phyloP scores from a whole-genome alignment of 2,797 vertebrate species.

The Sebastes steindachneri region DNA sequence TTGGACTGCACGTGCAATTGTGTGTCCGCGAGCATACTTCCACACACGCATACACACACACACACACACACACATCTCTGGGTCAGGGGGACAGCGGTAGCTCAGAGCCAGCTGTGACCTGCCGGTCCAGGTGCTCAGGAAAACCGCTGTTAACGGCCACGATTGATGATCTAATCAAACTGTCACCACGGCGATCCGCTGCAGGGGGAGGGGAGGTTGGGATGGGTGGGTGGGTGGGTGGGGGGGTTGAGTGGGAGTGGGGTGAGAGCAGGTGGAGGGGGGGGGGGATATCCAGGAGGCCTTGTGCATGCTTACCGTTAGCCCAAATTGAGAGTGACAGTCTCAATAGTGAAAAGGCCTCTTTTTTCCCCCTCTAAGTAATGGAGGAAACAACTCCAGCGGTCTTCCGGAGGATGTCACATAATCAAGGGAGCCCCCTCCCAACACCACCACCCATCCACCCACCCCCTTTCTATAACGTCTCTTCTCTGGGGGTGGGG shows the following conservation, averaged over 20 bases:
- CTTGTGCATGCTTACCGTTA: constrained; percentile 97
- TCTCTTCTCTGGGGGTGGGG: too few relatives aligned
- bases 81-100: constrained; percentile 94
- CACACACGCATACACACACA: background rate
- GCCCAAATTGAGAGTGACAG: constrained; percentile 98
- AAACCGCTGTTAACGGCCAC: constrained; percentile 98
- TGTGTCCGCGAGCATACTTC: constrained; percentile 12
- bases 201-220: constrained; percentile 77
- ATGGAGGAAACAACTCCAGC: constrained; percentile 96
- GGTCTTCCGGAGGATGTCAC: constrained; percentile 96
- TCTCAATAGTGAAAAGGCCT: constrained; percentile 97
- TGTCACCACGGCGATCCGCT: constrained; percentile 94
- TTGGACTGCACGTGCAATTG: constrained; percentile 23
- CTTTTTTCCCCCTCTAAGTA: constrained; percentile 87
- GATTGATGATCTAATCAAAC: constrained; percentile 99
- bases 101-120: constrained; percentile 97
- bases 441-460: constrained; percentile 2
- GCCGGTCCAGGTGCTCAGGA: constrained; percentile 99
- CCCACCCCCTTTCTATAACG: constrained; percentile 11
- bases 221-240: constrained; percentile 23
- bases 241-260: constrained; percentile 12
- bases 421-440: constrained; percentile 89
- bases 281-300: constrained; percentile 84
- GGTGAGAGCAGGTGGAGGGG: constrained; percentile 67
- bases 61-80: constrained; percentile 52